Conservation (phyloP, 2,113 vertebrate genomes). For the Donacobius atricapilla region DNA sequence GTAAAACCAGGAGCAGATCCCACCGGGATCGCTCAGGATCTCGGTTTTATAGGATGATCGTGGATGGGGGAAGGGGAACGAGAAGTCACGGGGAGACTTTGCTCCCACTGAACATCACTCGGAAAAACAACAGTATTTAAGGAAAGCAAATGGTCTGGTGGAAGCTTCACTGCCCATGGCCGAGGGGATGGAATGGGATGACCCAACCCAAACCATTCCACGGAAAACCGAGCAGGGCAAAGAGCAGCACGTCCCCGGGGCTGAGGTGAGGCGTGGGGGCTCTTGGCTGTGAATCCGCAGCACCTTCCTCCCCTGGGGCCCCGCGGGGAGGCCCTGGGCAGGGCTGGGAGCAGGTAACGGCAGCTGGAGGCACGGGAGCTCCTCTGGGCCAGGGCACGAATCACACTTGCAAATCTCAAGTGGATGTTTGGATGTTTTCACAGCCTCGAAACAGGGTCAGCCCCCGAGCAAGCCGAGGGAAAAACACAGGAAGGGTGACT, state of each 20-base stretch:
- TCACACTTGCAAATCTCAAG: constrained; percentile 24
- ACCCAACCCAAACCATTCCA: not conserved
- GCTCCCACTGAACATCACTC: not conserved
- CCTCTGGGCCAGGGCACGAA: not conserved
- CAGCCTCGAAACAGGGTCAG: constrained; percentile 52
- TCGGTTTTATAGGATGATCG: not conserved
- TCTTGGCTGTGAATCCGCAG: not conserved
- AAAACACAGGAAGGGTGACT: constrained; percentile 43
- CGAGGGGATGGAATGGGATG: fast-evolving
- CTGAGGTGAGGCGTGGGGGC: not conserved
- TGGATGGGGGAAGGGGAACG: not conserved
- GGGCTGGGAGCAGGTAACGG: constrained; percentile 1
- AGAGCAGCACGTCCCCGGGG: not conserved
- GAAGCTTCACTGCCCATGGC: not conserved
- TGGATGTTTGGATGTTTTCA: constrained; percentile 65
- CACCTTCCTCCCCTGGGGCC: not conserved
- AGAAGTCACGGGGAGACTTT: not conserved
- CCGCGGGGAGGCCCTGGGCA: not conserved
- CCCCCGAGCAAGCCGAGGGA: not conserved
- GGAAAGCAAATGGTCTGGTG: not conserved
- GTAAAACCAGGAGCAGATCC: not conserved
- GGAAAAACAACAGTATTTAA: not conserved
- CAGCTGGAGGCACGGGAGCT: constrained; percentile 3
- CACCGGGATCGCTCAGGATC: not conserved
- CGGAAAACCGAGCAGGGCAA: fast-evolving